Evolutionary conservation across 2,888 invertebrate species (phyloP).

Genomic region (Gymnoscelis rufifasciata): DNA sequence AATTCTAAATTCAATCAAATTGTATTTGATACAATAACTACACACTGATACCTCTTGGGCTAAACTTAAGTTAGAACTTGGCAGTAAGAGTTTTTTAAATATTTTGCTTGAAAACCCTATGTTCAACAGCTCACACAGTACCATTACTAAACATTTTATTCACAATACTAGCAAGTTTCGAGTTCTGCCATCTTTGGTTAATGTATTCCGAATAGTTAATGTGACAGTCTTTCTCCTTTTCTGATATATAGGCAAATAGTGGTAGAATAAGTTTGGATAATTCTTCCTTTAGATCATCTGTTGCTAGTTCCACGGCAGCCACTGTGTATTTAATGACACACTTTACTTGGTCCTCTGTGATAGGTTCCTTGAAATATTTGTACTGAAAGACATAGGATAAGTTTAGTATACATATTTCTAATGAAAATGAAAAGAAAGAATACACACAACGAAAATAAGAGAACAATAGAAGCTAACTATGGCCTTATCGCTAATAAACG

Average conservation of each 20-base stretch:
- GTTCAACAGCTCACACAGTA: slow-evolving; percentile 3
- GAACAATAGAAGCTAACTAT: too few relatives aligned
- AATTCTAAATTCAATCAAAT: too few relatives aligned
- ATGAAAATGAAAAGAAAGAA: too few relatives aligned
- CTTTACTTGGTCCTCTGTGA: slow-evolving; percentile 45
- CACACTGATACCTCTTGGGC: too few relatives aligned
- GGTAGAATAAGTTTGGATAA: slow-evolving; percentile 45
- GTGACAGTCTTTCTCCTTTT: slow-evolving; percentile 41
- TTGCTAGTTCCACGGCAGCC: slow-evolving; percentile 36
- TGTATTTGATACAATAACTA: too few relatives aligned
- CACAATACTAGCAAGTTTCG: slow-evolving; percentile 15
- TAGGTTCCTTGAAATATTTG: slow-evolving; percentile 52
- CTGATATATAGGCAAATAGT: slow-evolving; percentile 51
- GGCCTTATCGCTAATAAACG: too few relatives aligned
- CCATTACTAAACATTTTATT: slow-evolving; percentile 29
- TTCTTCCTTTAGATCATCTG: slow-evolving; percentile 42
- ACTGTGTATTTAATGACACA: slow-evolving; percentile 41
- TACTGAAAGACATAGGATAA: slow-evolving; percentile 49
- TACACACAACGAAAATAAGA: too few relatives aligned
- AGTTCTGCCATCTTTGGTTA: slow-evolving; percentile 10
- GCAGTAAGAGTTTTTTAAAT: too few relatives aligned
- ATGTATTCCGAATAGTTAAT: slow-evolving; percentile 33
- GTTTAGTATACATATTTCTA: too few relatives aligned
- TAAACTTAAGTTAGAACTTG: too few relatives aligned
- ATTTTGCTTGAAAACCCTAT: background rate